A percentile compares a stretch with the other conserved stretches of the same genome.
phyloP scores from a whole-genome alignment of 2,797 vertebrate species.

The Pristis pectinata region DNA sequence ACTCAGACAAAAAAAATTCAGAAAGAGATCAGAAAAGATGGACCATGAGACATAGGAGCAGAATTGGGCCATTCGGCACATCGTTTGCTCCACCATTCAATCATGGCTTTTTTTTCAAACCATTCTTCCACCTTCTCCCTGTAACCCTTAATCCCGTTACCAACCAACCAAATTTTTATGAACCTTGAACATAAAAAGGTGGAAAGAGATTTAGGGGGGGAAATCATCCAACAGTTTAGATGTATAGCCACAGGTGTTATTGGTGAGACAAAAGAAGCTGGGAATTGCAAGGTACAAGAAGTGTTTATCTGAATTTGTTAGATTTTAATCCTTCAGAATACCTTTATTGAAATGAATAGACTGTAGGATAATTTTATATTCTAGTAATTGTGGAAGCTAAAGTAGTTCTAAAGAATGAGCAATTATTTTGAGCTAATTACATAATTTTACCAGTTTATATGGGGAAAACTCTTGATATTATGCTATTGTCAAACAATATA shows the following conservation, averaged over 20 bases:
- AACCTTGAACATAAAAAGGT: background rate
- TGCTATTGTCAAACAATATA: background rate
- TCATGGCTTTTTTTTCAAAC: no score
- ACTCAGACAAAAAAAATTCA: background rate
- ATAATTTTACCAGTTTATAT: background rate
- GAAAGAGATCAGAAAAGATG: no score
- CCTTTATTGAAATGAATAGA: background rate
- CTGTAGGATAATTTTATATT: background rate
- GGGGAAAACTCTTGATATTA: constrained; percentile 19
- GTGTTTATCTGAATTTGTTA: background rate
- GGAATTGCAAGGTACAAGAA: background rate
- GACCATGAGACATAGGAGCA: background rate
- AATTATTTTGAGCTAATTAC: background rate
- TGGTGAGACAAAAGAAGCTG: background rate
- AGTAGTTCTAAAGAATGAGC: background rate
- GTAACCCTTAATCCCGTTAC: no score
- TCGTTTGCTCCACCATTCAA: no score
- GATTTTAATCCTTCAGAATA: background rate
- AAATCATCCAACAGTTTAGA: background rate
- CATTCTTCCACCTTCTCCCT: no score
- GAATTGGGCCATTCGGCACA: background rate
- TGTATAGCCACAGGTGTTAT: background rate
- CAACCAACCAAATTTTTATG: no score
- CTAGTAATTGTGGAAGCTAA: background rate
- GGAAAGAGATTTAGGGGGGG: no score